phyloP scores from a whole-genome alignment of 64 coral and sea anemone species.

The Stichodactyla mertensii region DNA sequence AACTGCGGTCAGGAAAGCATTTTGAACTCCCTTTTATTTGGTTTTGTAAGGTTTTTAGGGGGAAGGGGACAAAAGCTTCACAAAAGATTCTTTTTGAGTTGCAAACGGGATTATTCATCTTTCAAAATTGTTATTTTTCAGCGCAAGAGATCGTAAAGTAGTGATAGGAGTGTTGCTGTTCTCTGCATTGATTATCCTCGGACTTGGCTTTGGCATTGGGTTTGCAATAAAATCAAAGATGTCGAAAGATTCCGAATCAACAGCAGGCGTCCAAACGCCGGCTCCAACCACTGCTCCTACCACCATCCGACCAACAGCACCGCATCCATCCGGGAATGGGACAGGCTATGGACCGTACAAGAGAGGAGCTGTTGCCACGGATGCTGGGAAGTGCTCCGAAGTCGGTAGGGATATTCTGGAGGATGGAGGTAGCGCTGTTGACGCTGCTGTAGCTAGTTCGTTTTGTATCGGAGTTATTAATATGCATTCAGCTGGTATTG shows the following conservation, averaged over 20 bases:
- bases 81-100: no score
- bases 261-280: neutral
- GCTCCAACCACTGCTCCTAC: slow-evolving; percentile 6
- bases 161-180: neutral
- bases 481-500: slow-evolving; percentile 90
- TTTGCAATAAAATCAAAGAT: neutral
- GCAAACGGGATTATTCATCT: neutral
- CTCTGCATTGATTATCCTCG: neutral
- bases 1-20: no score
- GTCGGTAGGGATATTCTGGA: slow-evolving; percentile 87
- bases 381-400: slow-evolving; percentile 69
- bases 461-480: slow-evolving; percentile 87
- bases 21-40: no score
- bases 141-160: neutral
- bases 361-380: slow-evolving; percentile 60
- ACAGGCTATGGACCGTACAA: slow-evolving; percentile 63
- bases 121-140: neutral
- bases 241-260: neutral
- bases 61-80: no score
- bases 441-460: slow-evolving; percentile 66
- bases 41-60: no score
- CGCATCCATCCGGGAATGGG: slow-evolving; percentile 1
- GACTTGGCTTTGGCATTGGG: slow-evolving; percentile 6
- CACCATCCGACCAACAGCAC: slow-evolving; percentile 31
- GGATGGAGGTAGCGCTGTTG: slow-evolving; percentile 53